Conservation (phyloP, 2,797 vertebrate genomes). For the Hephaestus fuliginosus region DNA sequence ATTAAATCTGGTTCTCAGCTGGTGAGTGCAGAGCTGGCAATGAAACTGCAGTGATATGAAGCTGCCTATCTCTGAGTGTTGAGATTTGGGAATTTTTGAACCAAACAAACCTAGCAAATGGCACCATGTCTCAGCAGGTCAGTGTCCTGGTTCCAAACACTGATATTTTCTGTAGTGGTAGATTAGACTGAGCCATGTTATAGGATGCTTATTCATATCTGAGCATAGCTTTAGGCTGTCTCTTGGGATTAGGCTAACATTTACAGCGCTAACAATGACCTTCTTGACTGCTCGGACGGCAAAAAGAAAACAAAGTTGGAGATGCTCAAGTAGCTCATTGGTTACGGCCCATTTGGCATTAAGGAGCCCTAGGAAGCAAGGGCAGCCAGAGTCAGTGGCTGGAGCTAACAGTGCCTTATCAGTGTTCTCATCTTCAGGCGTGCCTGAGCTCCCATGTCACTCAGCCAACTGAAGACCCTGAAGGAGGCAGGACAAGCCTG, state of each 20-base stretch:
- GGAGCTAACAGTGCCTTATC: constrained; percentile 39
- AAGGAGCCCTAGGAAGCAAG: constrained; percentile 21
- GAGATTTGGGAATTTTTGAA: constrained; percentile 43
- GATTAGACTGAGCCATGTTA: constrained; percentile 25
- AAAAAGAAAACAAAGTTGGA: constrained; percentile 55
- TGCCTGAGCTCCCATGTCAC: constrained; percentile 43
- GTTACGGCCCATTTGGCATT: constrained; percentile 58
- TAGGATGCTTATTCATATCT: constrained; percentile 2
- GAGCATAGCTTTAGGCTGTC: background rate
- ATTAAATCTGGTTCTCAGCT: constrained; percentile 67
- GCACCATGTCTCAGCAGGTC: constrained; percentile 14
- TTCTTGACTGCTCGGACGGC: constrained; percentile 31
- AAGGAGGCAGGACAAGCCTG: constrained; percentile 40
- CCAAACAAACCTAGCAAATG: constrained; percentile 28
- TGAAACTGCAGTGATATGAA: constrained; percentile 48
- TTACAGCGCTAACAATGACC: constrained; percentile 4
- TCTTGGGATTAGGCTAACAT: constrained; percentile 25
- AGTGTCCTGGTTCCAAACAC: constrained; percentile 31
- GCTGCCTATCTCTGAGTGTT: constrained; percentile 22
- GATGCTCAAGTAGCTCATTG: constrained; percentile 62
- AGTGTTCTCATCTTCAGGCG: constrained; percentile 49
- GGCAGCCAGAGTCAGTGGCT: constrained; percentile 41
- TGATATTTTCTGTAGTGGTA: constrained; percentile 1
- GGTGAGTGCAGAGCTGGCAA: constrained; percentile 44
- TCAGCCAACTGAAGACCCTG: constrained; percentile 39